Evolutionary conservation across 1,140 invertebrate species (phyloP), one percentile per base, ranked within the genome.

Genomic region (Venturia canescens): DNA sequence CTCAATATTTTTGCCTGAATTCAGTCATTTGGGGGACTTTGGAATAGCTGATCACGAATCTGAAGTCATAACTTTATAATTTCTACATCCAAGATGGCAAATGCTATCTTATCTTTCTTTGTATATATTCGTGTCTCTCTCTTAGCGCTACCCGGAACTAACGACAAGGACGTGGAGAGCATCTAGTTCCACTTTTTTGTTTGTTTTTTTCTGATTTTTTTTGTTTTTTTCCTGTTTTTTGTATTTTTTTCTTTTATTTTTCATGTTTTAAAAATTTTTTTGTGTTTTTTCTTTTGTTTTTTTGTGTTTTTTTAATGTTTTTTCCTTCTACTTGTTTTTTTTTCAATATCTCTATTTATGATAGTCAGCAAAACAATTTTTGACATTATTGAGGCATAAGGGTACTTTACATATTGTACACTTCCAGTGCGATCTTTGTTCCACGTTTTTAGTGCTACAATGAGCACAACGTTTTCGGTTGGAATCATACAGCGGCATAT

Each of bases 351-450:
- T 34, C 18, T 21, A 72, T 44, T 72, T 31, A 72, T 72, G 70
- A 31, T 75, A 75, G 38, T 23, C 71, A 75, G 71, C 71, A 50
- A 75, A 75, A 75, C 71, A 75, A 50, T 75, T 75, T 75, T 75
- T 50, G 23, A 66, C 5, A 66, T 75, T 44, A 75, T 48, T 75
- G 71, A 75, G 71, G 31, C 71, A 75, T 66, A 29, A 66, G 63
- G 38, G 71, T 50, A 75, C 71, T 75, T 75, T 23, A 75, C 71
- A 75, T 75, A 75, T 50, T 48, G 48, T 23, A 75, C 71, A 75
- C 38, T 13, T 53, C 21, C 44, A 75, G 34, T 74, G 29, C 71
- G 71, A 74, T 74, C 71, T 74, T 50, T 50, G 71, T 74, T 74
- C 31, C 34, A 18, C 34, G 34, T 74, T 74, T 48, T 74, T 74